Conservation (phyloP, 1,140 invertebrate species). For the Copidosoma floridanum region DNA sequence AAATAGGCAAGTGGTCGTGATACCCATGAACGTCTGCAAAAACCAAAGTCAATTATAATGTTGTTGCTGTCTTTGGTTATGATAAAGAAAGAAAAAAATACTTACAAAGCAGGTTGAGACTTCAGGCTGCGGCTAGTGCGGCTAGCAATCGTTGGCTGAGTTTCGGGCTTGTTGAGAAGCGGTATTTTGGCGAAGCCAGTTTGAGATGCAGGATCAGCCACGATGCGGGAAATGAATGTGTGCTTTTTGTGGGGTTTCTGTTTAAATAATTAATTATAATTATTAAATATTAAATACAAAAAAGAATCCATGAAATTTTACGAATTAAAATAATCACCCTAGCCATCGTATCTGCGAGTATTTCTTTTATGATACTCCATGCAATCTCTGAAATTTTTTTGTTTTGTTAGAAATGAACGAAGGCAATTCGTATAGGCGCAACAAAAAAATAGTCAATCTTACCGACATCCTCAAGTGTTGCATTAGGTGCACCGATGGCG, state of each 20-base stretch:
- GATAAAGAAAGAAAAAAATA: no score
- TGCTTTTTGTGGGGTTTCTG: conserved; percentile 84
- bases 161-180: no score
- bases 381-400: conserved; percentile 78
- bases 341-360: conserved; percentile 74
- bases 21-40: no score
- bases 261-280: conserved; percentile 35
- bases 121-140: no score
- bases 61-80: no score
- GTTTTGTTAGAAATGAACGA: no score
- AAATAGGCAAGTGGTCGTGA: no score
- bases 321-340: conserved; percentile 44
- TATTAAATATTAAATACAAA: not conserved
- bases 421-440: not conserved
- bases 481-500: conserved; percentile 90
- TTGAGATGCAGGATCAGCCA: conserved; percentile 88
- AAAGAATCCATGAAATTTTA: not conserved
- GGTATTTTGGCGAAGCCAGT: no score
- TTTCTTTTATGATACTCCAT: conserved; percentile 86
- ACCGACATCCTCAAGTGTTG: conserved; percentile 85
- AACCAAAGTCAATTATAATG: no score
- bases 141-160: no score
- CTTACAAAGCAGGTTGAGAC: no score
- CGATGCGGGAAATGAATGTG: conserved; percentile 96
- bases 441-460: conserved; percentile 35